A percentile compares a stretch with the other conserved stretches of the same genome.
These are phyloP conservation scores for Malthinus seriepunctatus DNA, from an alignment of 2,888 invertebrate genomes.

Conservation along the genomic window DNA sequence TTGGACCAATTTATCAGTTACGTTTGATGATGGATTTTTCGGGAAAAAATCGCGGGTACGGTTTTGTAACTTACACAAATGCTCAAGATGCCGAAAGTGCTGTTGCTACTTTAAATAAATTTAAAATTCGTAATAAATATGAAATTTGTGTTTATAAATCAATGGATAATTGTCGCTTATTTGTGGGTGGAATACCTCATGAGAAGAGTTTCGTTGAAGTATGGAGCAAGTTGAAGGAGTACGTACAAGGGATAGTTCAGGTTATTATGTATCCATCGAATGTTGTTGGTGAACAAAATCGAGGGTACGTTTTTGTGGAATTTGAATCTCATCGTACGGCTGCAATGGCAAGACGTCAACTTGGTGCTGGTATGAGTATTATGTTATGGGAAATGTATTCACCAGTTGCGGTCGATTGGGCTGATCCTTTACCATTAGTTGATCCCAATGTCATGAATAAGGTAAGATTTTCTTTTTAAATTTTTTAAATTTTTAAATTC, in stretches of 20 bases:
- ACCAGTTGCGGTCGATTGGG: constrained; percentile 78
- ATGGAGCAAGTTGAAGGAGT: not conserved
- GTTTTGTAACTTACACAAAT: constrained; percentile 69
- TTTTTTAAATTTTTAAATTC: too few relatives aligned
- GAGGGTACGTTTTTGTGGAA: constrained; percentile 1
- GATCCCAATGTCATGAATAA: constrained; percentile 72
- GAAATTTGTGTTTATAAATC: constrained; percentile 76
- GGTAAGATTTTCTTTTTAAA: constrained; percentile 51
- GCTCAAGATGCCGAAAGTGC: constrained; percentile 66
- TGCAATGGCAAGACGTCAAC: constrained; percentile 4
- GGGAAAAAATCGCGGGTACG: constrained; percentile 78
- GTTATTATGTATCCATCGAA: constrained; percentile 6
- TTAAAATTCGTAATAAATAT: constrained; percentile 66
- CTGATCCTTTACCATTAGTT: constrained; percentile 77
- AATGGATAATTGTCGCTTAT: constrained; percentile 80
- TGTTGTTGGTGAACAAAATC: constrained; percentile 39
- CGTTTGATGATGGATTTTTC: constrained; percentile 84
- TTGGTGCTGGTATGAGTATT: not conserved
- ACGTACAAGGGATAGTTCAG: not conserved
- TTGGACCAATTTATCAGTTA: constrained; percentile 74
- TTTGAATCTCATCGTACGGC: constrained; percentile 1
- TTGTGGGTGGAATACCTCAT: constrained; percentile 1
- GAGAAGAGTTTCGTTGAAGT: not conserved
- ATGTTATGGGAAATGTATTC: not conserved
- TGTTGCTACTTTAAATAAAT: constrained; percentile 66